Evolutionary conservation across 1,140 invertebrate genomes (phyloP).

Genomic region (Grapholita molesta): DNA sequence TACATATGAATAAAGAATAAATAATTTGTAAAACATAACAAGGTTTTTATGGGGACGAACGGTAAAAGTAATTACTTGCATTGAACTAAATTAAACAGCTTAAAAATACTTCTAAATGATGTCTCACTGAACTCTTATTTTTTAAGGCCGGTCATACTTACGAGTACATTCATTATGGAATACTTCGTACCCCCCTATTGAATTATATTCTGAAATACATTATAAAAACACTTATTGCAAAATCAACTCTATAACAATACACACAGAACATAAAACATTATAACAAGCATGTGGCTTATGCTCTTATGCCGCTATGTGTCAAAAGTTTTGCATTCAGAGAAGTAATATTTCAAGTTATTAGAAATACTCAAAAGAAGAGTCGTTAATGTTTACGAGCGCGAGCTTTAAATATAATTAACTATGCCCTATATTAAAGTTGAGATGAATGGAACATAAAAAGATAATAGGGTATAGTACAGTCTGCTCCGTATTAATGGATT

Average conservation of each 20-base stretch:
- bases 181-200: no score
- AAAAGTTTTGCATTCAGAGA: slow-evolving; percentile 1
- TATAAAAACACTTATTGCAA: background rate
- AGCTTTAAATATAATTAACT: background rate
- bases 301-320: background rate
- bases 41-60: no score
- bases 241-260: background rate
- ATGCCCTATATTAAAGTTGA: slow-evolving; percentile 3
- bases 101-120: no score
- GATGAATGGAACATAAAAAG: background rate
- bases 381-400: background rate
- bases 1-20: no score
- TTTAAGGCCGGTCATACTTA: no score
- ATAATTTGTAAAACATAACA: no score
- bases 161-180: no score
- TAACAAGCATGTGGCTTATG: background rate
- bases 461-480: background rate
- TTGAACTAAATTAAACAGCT: no score
- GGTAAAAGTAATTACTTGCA: no score
- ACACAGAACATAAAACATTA: background rate
- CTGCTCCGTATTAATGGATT: no score
- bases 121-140: no score
- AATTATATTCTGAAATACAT: background rate
- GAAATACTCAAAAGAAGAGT: background rate
- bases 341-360: slow-evolving; percentile 5